Percentiles rank a stretch among this genome's conserved stretches.
Evolutionary conservation across 2,888 invertebrate genomes (phyloP).

Genomic region (Scelioninae gen. 2): DNA sequence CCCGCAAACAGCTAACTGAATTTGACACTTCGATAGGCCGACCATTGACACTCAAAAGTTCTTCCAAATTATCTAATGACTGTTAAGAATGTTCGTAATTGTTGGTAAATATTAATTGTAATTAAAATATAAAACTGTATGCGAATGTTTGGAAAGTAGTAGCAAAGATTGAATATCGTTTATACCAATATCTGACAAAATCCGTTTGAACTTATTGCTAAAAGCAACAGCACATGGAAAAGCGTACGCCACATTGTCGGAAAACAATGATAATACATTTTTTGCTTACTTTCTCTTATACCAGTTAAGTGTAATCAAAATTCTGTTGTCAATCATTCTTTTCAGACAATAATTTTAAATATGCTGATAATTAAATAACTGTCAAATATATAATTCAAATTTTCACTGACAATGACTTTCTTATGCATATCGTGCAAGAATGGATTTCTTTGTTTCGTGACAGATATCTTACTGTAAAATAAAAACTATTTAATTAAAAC

Average conservation of each 20-base stretch:
- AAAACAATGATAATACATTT: not conserved
- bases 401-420: no score
- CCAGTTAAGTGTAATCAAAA: not conserved
- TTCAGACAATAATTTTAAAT: not conserved
- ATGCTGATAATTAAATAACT: not conserved
- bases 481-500: no score
- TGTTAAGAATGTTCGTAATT: not conserved
- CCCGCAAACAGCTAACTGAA: slow-evolving; percentile 66
- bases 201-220: not conserved
- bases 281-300: not conserved
- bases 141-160: no score
- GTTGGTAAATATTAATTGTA: not conserved
- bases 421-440: no score
- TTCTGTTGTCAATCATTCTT: not conserved
- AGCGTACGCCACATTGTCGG: not conserved
- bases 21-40: slow-evolving; percentile 29
- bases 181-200: not conserved
- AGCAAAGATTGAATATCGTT: not conserved
- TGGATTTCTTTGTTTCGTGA: no score
- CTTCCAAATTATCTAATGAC: not conserved
- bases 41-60: slow-evolving; percentile 1
- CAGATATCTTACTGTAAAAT: no score
- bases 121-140: not conserved
- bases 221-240: not conserved
- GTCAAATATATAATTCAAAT: slow-evolving; percentile 3